Evolutionary conservation across 2,797 vertebrate species (phyloP).

Genomic region (Aratinga solstitialis): DNA sequence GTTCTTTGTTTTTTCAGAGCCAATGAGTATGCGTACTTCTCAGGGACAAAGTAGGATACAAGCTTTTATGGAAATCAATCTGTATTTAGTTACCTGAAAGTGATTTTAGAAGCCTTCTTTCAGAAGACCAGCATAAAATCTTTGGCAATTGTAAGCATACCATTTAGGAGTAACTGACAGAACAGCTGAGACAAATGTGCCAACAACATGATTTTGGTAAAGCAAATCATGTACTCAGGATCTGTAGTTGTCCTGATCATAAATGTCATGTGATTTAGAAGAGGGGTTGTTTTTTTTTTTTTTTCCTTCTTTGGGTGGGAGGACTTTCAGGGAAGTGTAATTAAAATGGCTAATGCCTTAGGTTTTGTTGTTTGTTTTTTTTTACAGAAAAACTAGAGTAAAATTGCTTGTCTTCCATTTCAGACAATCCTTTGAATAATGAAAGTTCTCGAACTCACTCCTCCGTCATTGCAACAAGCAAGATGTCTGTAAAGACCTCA

Average conservation of each 20-base stretch:
- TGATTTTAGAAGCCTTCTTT: not conserved
- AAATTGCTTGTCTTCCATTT: constrained; percentile 59
- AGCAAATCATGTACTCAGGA: not conserved
- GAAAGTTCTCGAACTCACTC: constrained; percentile 91
- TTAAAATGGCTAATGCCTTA: not conserved
- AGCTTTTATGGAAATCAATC: not conserved
- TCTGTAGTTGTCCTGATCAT: not conserved
- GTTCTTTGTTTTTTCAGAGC: not conserved
- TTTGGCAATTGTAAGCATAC: not conserved
- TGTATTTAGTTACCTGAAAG: not conserved
- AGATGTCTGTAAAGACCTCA: constrained; percentile 88
- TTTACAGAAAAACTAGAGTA: constrained; percentile 12
- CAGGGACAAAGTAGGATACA: not conserved
- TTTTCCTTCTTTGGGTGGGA: not conserved
- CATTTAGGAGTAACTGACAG: not conserved
- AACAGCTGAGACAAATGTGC: not conserved
- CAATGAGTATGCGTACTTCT: not conserved
- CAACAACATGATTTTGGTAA: not conserved
- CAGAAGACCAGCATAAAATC: not conserved
- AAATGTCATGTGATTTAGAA: not conserved
- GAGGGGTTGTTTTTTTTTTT: not conserved
- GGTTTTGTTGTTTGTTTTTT: not conserved
- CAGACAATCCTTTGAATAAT: constrained; percentile 94
- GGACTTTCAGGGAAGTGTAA: not conserved
- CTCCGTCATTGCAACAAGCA: constrained; percentile 89